phyloP scores from a whole-genome alignment of 2,113 vertebrate species.

The Ptilorrhoa leucosticta region DNA sequence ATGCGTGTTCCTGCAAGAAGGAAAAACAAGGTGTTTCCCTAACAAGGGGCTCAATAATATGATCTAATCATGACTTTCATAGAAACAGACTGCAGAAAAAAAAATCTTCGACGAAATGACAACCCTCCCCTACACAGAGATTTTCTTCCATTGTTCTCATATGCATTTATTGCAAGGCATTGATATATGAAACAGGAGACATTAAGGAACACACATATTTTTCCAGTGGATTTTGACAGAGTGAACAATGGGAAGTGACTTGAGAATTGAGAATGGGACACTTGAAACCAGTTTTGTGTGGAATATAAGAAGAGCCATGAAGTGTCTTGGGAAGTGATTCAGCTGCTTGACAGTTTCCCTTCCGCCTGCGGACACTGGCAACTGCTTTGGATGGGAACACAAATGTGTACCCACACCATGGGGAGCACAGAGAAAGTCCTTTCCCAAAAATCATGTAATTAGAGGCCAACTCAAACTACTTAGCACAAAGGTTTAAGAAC shows the following conservation, averaged over 20 bases:
- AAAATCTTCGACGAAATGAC: neutral
- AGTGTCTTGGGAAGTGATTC: neutral
- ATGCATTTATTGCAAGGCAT: neutral
- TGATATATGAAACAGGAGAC: neutral
- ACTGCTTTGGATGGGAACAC: neutral
- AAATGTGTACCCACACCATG: neutral
- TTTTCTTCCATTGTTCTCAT: neutral
- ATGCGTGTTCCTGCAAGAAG: neutral
- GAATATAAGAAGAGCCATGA: neutral
- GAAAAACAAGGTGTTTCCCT: neutral
- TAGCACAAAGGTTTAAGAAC: neutral
- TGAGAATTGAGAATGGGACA: neutral
- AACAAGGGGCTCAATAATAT: neutral
- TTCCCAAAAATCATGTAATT: neutral
- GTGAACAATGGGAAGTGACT: neutral
- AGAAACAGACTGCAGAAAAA: neutral
- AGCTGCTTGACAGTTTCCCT: neutral
- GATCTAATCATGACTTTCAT: neutral
- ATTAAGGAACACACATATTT: neutral
- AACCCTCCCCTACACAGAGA: neutral
- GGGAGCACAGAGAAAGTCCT: neutral
- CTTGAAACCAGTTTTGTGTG: neutral
- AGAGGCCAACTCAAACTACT: neutral
- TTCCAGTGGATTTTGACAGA: neutral
- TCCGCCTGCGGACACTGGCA: neutral